phyloP scores from a whole-genome alignment of 2,113 vertebrate species.

The Oreochromis tanganicae region DNA sequence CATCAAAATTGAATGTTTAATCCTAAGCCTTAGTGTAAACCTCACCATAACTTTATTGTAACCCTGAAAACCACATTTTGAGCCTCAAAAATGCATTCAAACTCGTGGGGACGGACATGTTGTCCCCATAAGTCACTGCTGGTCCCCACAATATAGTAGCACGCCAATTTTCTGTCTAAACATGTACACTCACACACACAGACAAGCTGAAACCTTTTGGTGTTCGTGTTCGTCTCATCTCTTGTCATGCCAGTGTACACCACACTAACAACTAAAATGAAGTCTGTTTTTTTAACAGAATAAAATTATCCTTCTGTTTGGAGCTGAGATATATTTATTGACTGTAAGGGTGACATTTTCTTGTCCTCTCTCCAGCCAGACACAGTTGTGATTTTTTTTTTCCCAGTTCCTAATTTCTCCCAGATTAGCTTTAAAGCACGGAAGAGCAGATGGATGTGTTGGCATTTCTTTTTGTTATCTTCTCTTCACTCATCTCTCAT shows the following conservation, averaged over 20 bases:
- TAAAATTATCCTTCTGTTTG: conserved; percentile 26
- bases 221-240: background rate
- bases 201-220: conserved; percentile 7
- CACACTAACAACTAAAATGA: background rate
- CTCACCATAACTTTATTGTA: background rate
- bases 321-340: conserved; percentile 36
- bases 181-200: background rate
- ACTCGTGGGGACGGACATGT: background rate
- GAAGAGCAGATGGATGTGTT: conserved; percentile 35
- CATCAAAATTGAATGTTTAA: background rate
- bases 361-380: conserved; percentile 4
- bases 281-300: background rate
- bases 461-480: background rate
- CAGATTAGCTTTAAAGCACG: conserved; percentile 46
- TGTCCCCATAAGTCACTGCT: background rate
- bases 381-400: background rate
- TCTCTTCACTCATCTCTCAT: background rate
- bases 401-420: conserved; percentile 30
- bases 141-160: background rate
- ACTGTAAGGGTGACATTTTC: conserved; percentile 13
- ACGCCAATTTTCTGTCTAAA: background rate
- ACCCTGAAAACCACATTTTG: background rate
- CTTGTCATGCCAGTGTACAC: background rate
- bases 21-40: background rate
- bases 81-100: background rate